Percentiles rank a stretch among this genome's conserved stretches.
Evolutionary conservation across 2,888 invertebrate species (phyloP).

Genomic region (Drosophila testacea): DNA sequence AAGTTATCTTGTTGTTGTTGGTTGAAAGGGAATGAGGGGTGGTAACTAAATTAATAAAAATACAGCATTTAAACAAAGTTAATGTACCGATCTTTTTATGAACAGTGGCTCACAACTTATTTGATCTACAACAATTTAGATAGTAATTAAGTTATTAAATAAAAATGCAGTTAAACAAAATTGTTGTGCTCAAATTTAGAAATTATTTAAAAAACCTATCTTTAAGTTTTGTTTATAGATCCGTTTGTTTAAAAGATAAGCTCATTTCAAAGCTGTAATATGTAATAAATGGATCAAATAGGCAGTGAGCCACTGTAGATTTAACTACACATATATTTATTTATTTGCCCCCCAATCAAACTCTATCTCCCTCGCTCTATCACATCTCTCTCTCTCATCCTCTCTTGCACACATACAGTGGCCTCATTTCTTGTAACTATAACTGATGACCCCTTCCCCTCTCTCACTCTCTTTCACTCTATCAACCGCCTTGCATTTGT

Average conservation of each 20-base stretch:
- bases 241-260: too few relatives aligned
- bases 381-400: neutral
- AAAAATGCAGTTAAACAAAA: too few relatives aligned
- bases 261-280: too few relatives aligned
- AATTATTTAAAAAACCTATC: too few relatives aligned
- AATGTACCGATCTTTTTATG: constrained; percentile 13
- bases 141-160: too few relatives aligned
- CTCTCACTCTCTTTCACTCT: too few relatives aligned
- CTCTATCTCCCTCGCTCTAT: constrained; percentile 2
- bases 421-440: constrained; percentile 33
- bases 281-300: too few relatives aligned
- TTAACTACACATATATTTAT: neutral
- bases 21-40: constrained; percentile 3
- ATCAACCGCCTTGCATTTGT: constrained; percentile 18
- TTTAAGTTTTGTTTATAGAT: too few relatives aligned
- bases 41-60: neutral
- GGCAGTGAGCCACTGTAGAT: too few relatives aligned
- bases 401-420: constrained; percentile 15
- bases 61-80: neutral
- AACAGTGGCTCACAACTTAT: neutral
- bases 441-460: constrained; percentile 8
- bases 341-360: constrained; percentile 8
- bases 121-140: too few relatives aligned
- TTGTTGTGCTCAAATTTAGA: too few relatives aligned
- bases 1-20: constrained; percentile 29